Evolutionary conservation across 2,888 invertebrate species (phyloP).

Genomic region (Sepiola atlantica): DNA sequence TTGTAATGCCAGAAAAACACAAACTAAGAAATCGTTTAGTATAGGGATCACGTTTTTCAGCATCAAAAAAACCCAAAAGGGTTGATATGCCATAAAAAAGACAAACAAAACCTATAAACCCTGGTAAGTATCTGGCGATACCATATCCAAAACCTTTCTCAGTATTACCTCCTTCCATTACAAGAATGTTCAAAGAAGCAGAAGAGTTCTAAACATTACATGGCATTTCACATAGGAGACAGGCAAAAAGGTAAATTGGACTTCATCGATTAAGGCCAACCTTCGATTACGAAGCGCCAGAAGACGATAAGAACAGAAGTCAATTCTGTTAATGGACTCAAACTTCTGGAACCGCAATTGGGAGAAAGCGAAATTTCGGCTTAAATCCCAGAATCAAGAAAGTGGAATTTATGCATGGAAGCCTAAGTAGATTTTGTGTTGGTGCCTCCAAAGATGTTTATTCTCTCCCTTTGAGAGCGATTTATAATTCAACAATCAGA

Average conservation of each 20-base stretch:
- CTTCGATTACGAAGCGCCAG: not conserved
- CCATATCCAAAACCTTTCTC: not conserved
- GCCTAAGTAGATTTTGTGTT: not conserved
- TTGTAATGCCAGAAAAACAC: too few species aligned
- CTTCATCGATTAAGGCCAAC: not conserved
- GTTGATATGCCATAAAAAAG: too few species aligned
- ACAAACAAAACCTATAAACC: too few species aligned
- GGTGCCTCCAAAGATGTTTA: not conserved
- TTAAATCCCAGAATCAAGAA: not conserved
- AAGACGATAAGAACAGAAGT: not conserved
- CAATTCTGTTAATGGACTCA: not conserved
- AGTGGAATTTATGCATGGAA: not conserved
- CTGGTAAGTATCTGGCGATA: not conserved
- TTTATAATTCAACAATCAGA: too few species aligned
- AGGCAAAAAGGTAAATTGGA: not conserved
- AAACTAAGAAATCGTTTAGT: too few species aligned
- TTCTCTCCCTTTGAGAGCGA: too few species aligned
- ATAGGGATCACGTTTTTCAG: too few species aligned
- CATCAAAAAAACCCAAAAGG: too few species aligned
- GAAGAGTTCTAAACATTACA: not conserved
- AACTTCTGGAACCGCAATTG: not conserved
- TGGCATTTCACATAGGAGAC: not conserved
- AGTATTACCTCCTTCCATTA: not conserved
- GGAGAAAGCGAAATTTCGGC: not conserved
- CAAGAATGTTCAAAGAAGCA: not conserved